Evolutionary conservation across 1,140 invertebrate species (phyloP).

Genomic region (Zaprionus africanus): DNA sequence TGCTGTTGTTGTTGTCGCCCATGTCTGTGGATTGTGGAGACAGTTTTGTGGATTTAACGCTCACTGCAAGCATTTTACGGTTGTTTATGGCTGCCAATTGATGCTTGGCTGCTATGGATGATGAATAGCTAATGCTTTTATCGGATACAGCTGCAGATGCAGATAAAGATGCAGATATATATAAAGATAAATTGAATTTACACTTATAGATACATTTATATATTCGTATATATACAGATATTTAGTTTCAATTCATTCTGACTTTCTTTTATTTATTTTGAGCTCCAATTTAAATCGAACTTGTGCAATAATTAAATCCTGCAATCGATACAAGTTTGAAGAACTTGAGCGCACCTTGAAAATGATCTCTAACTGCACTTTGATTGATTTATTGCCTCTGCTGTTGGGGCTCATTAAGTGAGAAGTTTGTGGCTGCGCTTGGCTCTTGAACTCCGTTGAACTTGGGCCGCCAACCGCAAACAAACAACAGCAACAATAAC

Average conservation of each 20-base stretch:
- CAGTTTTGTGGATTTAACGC: conserved; percentile 71
- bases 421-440: conserved; percentile 67
- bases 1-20: conserved; percentile 66
- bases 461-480: conserved; percentile 71
- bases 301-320: background rate
- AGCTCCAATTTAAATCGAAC: background rate
- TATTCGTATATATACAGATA: background rate
- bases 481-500: conserved; percentile 33
- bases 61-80: conserved; percentile 72
- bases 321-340: conserved; percentile 13
- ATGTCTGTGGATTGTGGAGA: conserved; percentile 45
- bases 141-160: background rate
- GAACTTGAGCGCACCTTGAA: background rate
- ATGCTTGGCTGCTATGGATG: conserved; percentile 60
- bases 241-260: background rate
- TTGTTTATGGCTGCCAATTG: conserved; percentile 72
- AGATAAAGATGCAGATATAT: background rate
- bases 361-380: conserved; percentile 61
- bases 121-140: conserved; percentile 10
- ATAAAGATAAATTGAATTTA: no score
- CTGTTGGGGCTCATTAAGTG: conserved; percentile 38
- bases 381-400: conserved; percentile 66
- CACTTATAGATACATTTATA: background rate
- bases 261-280: background rate
- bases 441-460: conserved; percentile 71